Evolutionary conservation across 1,140 invertebrate species (phyloP).

Genomic region (Gryon sp.): DNA sequence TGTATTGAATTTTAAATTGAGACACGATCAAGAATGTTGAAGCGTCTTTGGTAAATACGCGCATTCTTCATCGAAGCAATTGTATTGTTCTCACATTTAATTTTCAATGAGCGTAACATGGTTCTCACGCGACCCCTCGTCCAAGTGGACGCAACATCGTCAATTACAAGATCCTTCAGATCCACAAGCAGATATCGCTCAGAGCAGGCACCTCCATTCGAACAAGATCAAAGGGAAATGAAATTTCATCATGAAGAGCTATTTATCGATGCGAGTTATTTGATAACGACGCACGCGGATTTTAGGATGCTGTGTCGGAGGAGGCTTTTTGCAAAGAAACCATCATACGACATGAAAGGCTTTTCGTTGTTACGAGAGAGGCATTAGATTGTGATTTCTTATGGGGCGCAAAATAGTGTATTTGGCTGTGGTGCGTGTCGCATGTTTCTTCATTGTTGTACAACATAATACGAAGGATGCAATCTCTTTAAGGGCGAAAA

Average conservation of each 20-base stretch:
- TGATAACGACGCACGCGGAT: slow-evolving; percentile 50
- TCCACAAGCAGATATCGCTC: slow-evolving; percentile 28
- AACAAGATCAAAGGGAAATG: slow-evolving; percentile 53
- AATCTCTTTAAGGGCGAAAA: slow-evolving; percentile 52
- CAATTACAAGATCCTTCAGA: slow-evolving; percentile 55
- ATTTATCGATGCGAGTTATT: slow-evolving; percentile 56
- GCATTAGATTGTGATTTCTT: slow-evolving; percentile 52
- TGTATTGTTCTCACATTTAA: slow-evolving; percentile 31
- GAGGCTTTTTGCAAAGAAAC: slow-evolving; percentile 28
- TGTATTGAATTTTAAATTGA: too few species aligned
- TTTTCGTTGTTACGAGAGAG: slow-evolving; percentile 44
- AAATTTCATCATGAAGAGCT: slow-evolving; percentile 41
- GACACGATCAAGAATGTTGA: too few species aligned
- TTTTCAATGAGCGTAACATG: slow-evolving; percentile 28
- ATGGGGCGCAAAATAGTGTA: slow-evolving; percentile 52
- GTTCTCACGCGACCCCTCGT: slow-evolving; percentile 39
- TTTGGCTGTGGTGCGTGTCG: slow-evolving; percentile 42
- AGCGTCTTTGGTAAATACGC: slow-evolving; percentile 33
- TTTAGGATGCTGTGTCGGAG: slow-evolving; percentile 9
- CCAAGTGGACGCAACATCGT: slow-evolving; percentile 22
- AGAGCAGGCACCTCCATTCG: slow-evolving; percentile 25
- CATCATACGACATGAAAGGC: slow-evolving; percentile 44
- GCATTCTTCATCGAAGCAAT: background rate
- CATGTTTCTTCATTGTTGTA: slow-evolving; percentile 49
- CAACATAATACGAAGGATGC: slow-evolving; percentile 50